Conservation (phyloP, 2,797 vertebrate species). For the Tapirus indicus region DNA sequence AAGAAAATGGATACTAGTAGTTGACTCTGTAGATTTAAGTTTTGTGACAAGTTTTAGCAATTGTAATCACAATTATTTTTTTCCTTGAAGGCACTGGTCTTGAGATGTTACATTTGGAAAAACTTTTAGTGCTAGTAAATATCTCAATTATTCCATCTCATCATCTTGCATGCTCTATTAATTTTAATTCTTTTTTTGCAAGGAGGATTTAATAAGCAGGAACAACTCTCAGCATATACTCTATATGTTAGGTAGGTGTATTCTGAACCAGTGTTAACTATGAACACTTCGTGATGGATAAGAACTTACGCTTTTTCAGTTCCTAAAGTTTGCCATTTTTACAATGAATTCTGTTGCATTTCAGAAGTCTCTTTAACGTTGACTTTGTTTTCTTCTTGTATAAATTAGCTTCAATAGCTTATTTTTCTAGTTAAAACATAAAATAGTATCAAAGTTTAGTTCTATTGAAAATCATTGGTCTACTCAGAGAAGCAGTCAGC, state of each 20-base stretch:
- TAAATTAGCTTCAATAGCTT: conserved; percentile 47
- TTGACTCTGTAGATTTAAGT: background rate
- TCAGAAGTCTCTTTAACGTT: background rate
- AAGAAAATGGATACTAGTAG: background rate
- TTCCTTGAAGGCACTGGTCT: background rate
- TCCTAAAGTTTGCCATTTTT: background rate
- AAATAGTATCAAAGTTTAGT: conserved; percentile 4
- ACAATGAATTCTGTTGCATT: background rate
- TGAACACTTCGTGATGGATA: background rate
- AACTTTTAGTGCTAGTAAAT: background rate
- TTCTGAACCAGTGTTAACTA: background rate
- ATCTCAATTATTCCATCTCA: background rate
- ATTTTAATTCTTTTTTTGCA: conserved; percentile 15
- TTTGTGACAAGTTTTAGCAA: background rate
- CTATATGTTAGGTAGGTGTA: background rate
- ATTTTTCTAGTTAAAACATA: conserved; percentile 38
- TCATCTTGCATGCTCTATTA: background rate
- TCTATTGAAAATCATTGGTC: conserved; percentile 43
- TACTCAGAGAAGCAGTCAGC: conserved; percentile 3
- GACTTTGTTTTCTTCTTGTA: conserved; percentile 43
- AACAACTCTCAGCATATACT: background rate
- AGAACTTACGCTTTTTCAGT: background rate
- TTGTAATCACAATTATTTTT: background rate
- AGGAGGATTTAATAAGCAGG: background rate
- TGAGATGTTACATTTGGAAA: background rate